Conservation (phyloP, 2,888 invertebrate species). For the Hydroisotoma schaefferi region DNA sequence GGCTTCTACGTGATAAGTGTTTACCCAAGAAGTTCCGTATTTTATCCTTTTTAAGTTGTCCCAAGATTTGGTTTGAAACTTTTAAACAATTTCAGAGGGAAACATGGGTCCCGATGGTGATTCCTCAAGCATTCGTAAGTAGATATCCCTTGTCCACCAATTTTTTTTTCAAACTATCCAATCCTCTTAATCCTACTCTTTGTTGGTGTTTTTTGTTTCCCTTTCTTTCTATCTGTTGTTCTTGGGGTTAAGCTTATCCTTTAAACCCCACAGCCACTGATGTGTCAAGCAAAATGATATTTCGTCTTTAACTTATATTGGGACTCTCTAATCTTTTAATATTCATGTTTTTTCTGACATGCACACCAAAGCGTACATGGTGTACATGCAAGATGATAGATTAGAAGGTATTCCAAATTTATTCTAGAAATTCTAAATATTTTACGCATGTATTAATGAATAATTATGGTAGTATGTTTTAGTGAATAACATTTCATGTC, state of each 20-base stretch:
- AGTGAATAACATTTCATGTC: too few relatives aligned
- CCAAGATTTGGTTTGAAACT: constrained; percentile 9
- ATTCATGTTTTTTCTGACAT: constrained; percentile 12
- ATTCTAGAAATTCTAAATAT: background rate
- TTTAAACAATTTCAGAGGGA: constrained; percentile 44
- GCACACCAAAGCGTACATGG: constrained; percentile 47
- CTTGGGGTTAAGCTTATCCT: constrained; percentile 12
- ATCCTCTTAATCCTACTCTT: constrained; percentile 15
- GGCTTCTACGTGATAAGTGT: background rate
- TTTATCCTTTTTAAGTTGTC: background rate
- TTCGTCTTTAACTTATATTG: constrained; percentile 19
- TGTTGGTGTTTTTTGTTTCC: constrained; percentile 20
- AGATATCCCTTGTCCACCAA: background rate
- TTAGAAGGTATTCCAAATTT: constrained; percentile 42
- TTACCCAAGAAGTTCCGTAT: background rate
- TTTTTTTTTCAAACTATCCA: constrained; percentile 15
- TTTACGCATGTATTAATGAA: too few relatives aligned
- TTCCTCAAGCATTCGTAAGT: constrained; percentile 56
- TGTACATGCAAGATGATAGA: constrained; percentile 49
- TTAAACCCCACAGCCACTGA: constrained; percentile 10
- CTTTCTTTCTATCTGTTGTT: constrained; percentile 22
- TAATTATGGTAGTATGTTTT: too few relatives aligned
- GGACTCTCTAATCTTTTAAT: too few relatives aligned
- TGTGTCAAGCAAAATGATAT: constrained; percentile 13
- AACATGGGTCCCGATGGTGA: constrained; percentile 54